Evolutionary conservation across 1,140 invertebrate species (phyloP).

Genomic region (Limonius californicus): DNA sequence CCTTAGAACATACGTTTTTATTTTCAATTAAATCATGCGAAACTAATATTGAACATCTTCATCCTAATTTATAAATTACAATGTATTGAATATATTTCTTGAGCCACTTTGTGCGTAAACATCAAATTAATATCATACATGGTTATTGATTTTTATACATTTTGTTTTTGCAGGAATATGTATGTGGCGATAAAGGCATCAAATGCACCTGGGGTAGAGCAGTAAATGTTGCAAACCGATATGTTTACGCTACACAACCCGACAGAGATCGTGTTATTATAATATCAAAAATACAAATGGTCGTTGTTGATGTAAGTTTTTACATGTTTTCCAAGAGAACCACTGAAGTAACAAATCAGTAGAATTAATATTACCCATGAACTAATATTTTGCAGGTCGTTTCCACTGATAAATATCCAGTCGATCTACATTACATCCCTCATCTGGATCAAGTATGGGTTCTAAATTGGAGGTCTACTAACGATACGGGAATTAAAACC

Average conservation of each 20-base stretch:
- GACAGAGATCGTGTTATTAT: conserved; percentile 67
- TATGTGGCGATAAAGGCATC: conserved; percentile 63
- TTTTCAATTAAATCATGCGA: too few relatives aligned
- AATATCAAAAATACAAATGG: conserved; percentile 69
- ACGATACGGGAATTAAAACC: conserved; percentile 62
- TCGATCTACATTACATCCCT: conserved; percentile 68
- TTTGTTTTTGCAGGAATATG: conserved; percentile 56
- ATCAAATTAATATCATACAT: not conserved
- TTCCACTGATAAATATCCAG: conserved; percentile 70
- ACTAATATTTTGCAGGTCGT: conserved; percentile 55
- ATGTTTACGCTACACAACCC: conserved; percentile 74
- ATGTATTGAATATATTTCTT: too few relatives aligned
- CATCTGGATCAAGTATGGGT: conserved; percentile 79
- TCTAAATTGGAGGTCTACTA: conserved; percentile 62
- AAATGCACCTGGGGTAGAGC: conserved; percentile 71
- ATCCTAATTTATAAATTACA: too few relatives aligned
- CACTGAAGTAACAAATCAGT: too few relatives aligned
- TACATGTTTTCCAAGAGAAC: too few relatives aligned
- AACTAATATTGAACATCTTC: too few relatives aligned
- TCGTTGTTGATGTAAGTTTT: conserved; percentile 61
- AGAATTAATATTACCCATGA: too few relatives aligned
- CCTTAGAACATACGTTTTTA: too few relatives aligned
- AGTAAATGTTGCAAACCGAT: conserved; percentile 68
- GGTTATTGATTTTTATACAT: not conserved
- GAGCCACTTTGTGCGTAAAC: too few relatives aligned